A percentile compares a stretch with the other conserved stretches of the same genome.
Evolutionary conservation across 2,113 vertebrate species (phyloP).

Genomic region (Origma solitaria): DNA sequence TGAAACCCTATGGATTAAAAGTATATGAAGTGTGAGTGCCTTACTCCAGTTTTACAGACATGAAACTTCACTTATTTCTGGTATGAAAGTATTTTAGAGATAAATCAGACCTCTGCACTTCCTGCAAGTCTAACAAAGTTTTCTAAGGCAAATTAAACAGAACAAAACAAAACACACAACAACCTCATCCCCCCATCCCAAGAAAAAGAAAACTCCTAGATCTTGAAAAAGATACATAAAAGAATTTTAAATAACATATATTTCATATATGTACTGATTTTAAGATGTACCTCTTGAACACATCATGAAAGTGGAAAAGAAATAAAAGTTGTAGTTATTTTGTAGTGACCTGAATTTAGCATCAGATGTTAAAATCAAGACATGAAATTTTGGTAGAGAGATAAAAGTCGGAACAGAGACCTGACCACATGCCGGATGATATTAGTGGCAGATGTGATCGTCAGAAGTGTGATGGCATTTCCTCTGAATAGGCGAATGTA

Average conservation of each 20-base stretch:
- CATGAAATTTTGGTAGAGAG: conserved; percentile 65
- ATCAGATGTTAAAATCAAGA: conserved; percentile 71
- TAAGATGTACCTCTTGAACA: conserved; percentile 38
- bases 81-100: background rate
- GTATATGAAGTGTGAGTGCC: background rate
- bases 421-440: conserved; percentile 83
- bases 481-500: conserved; percentile 80
- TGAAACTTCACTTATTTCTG: background rate
- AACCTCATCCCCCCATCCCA: fast-evolving
- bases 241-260: background rate
- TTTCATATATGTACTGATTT: background rate
- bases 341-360: conserved; percentile 68
- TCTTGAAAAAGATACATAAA: background rate
- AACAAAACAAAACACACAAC: background rate
- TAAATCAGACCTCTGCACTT: background rate
- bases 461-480: conserved; percentile 85
- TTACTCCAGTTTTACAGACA: background rate
- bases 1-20: background rate
- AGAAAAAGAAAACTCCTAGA: background rate
- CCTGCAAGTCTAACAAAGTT: background rate
- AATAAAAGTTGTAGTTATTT: conserved; percentile 47
- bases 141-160: background rate
- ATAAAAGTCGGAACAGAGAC: conserved; percentile 72
- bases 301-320: conserved; percentile 32
- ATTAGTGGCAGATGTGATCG: conserved; percentile 90